Conservation (phyloP, 2,797 vertebrate species). For the Coilia nasus region DNA sequence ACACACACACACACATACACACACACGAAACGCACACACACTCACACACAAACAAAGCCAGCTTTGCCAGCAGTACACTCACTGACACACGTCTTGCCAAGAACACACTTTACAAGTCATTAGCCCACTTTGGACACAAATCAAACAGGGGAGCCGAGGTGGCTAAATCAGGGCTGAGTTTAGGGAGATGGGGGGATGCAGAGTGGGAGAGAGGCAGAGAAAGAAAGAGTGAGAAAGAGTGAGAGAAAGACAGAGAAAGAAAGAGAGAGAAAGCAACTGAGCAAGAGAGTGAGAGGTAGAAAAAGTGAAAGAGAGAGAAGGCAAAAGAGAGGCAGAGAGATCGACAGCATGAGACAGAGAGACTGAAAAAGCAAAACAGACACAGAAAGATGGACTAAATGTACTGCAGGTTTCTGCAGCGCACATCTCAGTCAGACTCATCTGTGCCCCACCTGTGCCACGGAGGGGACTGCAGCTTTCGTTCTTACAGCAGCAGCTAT, state of each 20-base stretch:
- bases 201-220: background rate
- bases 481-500: background rate
- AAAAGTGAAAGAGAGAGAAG: background rate
- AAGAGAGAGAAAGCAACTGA: conserved; percentile 46
- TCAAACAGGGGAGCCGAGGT: conserved; percentile 17
- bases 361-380: background rate
- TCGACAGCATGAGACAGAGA: background rate
- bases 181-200: background rate
- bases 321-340: background rate
- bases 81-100: conserved; percentile 26
- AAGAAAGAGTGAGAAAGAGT: background rate
- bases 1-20: background rate
- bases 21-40: conserved; percentile 21
- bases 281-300: background rate
- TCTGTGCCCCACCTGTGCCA: background rate
- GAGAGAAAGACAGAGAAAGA: conserved; percentile 28
- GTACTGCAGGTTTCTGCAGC: too few species aligned
- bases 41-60: background rate
- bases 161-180: conserved; percentile 21
- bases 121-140: conserved; percentile 16
- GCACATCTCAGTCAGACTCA: background rate
- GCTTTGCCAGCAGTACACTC: conserved; percentile 12
- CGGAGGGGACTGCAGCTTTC: background rate
- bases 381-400: too few species aligned
- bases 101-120: conserved; percentile 27